Percentiles rank a stretch among this genome's conserved stretches.
Evolutionary conservation across 2,797 vertebrate genomes (phyloP).

Genomic region (Sebastes nivosus): DNA sequence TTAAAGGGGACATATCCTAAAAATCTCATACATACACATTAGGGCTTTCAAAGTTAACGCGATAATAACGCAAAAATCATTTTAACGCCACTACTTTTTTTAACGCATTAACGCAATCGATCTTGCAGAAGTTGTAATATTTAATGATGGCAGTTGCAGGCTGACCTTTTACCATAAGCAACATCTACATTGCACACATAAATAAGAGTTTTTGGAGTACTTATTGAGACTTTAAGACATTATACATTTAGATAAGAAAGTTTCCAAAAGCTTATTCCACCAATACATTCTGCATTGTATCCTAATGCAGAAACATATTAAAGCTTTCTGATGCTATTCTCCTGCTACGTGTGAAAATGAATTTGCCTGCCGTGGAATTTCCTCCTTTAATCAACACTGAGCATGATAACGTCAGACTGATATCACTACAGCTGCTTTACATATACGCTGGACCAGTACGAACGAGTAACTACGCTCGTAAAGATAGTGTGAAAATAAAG

Average conservation of each 20-base stretch:
- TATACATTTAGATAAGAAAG: background rate
- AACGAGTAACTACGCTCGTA: background rate
- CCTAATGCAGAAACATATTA: background rate
- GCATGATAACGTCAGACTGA: background rate
- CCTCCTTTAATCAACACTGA: background rate
- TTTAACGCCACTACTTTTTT: too few species aligned
- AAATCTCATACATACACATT: background rate
- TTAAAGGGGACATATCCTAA: background rate
- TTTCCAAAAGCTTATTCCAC: background rate
- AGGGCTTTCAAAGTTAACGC: too few species aligned
- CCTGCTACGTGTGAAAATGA: background rate
- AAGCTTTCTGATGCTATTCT: background rate
- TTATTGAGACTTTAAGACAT: too few species aligned
- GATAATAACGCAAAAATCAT: too few species aligned
- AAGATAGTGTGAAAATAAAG: conserved; percentile 2
- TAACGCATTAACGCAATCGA: too few species aligned
- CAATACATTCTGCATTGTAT: background rate
- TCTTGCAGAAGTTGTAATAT: too few species aligned
- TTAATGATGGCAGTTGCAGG: too few species aligned
- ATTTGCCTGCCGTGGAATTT: conserved; percentile 8
- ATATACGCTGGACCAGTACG: background rate
- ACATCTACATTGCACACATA: rapidly evolving
- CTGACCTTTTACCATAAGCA: too few species aligned
- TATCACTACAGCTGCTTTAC: conserved; percentile 9
- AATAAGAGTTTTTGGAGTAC: too few species aligned